These are phyloP conservation scores for Melanargia galathea DNA, from an alignment of 2,888 invertebrate species.

Conservation along the genomic window DNA sequence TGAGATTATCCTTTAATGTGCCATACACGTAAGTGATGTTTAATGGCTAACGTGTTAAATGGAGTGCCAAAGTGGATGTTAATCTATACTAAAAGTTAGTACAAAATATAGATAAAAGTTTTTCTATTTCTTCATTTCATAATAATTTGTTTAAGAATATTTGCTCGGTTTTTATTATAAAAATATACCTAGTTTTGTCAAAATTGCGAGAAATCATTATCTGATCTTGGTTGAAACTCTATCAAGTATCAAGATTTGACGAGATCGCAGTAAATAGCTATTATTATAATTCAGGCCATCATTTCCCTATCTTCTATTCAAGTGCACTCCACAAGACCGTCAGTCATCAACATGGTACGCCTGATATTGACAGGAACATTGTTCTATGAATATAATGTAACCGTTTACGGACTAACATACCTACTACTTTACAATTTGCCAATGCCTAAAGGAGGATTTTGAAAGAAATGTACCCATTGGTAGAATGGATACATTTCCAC, in stretches of 20 bases:
- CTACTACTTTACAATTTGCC: background rate
- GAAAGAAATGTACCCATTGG: no score
- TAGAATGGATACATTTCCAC: no score
- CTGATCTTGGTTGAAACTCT: background rate
- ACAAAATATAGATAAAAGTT: background rate
- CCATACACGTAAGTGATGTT: slow-evolving; percentile 41
- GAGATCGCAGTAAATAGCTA: slow-evolving; percentile 6
- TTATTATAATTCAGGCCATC: slow-evolving; percentile 27
- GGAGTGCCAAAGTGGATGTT: slow-evolving; percentile 35
- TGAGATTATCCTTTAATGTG: slow-evolving; percentile 37
- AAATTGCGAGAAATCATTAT: no score
- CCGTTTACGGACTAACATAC: slow-evolving; percentile 14
- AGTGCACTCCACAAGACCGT: slow-evolving; percentile 60
- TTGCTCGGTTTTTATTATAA: no score
- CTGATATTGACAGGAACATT: slow-evolving; percentile 48
- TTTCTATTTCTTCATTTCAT: background rate
- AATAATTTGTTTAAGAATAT: no score
- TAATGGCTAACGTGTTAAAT: slow-evolving; percentile 43
- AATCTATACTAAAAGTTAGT: background rate
- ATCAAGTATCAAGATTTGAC: background rate
- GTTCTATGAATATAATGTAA: slow-evolving; percentile 27
- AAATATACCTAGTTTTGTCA: no score
- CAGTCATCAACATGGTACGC: slow-evolving; percentile 55
- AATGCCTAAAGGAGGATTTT: background rate
- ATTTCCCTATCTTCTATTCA: slow-evolving; percentile 50